Conservation (phyloP, 1,140 invertebrate genomes). For the Mylabris phalerata region DNA sequence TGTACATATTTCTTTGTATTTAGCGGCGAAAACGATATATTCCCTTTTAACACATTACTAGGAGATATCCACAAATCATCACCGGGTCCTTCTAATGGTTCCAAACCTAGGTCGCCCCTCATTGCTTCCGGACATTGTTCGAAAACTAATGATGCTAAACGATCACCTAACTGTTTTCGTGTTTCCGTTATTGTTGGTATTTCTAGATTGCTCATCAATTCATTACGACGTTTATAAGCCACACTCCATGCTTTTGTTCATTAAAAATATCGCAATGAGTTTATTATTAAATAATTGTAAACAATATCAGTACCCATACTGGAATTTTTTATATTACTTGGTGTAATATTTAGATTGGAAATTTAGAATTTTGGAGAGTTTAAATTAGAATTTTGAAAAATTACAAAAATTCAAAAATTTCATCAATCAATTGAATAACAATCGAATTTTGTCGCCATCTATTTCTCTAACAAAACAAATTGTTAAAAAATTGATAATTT, state of each 20-base stretch:
- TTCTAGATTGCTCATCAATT: constrained; percentile 15
- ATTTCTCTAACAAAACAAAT: no score
- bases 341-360: no score
- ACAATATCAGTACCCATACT: no score
- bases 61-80: constrained; percentile 39
- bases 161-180: constrained; percentile 23
- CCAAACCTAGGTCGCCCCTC: constrained; percentile 29
- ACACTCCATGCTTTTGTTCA: neutral
- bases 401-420: no score
- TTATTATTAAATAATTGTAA: neutral
- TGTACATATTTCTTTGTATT: constrained; percentile 36
- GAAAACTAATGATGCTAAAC: constrained; percentile 30
- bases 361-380: no score
- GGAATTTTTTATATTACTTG: no score
- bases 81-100: constrained; percentile 29
- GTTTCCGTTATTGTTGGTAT: constrained; percentile 25
- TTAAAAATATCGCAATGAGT: neutral
- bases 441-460: no score
- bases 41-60: constrained; percentile 37
- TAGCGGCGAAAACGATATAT: constrained; percentile 34
- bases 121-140: constrained; percentile 29
- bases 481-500: no score
- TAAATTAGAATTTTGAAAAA: no score
- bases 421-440: no score
- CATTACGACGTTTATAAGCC: neutral